phyloP scores from a whole-genome alignment of 2,888 invertebrate species.

The Euplagia quadripunctaria region DNA sequence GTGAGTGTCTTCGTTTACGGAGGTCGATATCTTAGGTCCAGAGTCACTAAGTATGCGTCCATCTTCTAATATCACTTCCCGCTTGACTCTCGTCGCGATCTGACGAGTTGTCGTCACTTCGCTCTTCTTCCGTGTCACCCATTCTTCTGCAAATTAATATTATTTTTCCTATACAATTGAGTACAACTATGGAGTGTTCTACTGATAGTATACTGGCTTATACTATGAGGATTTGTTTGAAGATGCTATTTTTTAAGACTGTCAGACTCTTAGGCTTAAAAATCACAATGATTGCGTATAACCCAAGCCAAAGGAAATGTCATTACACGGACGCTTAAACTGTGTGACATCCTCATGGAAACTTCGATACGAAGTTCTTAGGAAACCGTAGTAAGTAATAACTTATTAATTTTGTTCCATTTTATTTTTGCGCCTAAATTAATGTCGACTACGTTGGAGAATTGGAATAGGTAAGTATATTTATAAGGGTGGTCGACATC shows the following conservation, averaged over 20 bases:
- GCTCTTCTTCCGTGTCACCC: slow-evolving; percentile 96
- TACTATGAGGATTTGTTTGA: background rate
- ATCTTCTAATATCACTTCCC: slow-evolving; percentile 96
- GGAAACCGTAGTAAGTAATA: too few relatives aligned
- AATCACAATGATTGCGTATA: background rate
- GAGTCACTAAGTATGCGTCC: slow-evolving; percentile 96
- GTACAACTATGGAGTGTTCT: too few relatives aligned
- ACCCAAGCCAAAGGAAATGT: background rate
- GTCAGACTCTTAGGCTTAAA: background rate
- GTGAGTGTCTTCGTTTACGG: slow-evolving; percentile 96
- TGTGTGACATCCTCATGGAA: too few relatives aligned
- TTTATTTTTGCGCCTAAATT: too few relatives aligned
- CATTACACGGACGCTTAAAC: too few relatives aligned
- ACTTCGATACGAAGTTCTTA: too few relatives aligned
- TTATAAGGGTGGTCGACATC: too few relatives aligned
- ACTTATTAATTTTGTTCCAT: too few relatives aligned
- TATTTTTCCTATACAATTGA: background rate
- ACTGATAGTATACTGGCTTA: too few relatives aligned
- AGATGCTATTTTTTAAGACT: background rate
- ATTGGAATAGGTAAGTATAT: too few relatives aligned
- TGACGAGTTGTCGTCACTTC: slow-evolving; percentile 96
- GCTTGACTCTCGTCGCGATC: slow-evolving; percentile 96
- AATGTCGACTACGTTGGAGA: too few relatives aligned
- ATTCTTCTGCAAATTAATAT: slow-evolving; percentile 91
- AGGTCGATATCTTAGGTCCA: slow-evolving; percentile 96